A percentile compares a stretch with the other conserved stretches of the same genome.
These are phyloP conservation scores for Drosophila paucipuncta DNA, from an alignment of 2,888 invertebrate species.

Conservation along the genomic window DNA sequence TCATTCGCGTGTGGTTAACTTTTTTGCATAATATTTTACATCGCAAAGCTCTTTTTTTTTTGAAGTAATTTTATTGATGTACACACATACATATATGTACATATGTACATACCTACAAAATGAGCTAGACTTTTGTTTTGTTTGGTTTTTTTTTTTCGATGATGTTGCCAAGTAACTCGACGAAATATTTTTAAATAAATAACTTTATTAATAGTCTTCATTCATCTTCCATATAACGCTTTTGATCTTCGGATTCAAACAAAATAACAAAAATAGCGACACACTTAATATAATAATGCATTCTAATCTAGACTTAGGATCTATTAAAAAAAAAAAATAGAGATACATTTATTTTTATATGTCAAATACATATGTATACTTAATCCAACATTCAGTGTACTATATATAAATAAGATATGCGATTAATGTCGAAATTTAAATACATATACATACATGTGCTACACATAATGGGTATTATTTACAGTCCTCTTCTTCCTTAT, in stretches of 20 bases:
- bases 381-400: slow-evolving; percentile 2
- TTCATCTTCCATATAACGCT: slow-evolving; percentile 23
- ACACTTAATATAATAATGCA: slow-evolving; percentile 17
- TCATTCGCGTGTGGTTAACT: slow-evolving; percentile 47
- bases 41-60: slow-evolving; percentile 1
- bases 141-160: not conserved
- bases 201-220: slow-evolving; percentile 74
- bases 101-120: not conserved
- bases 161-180: not conserved
- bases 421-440: slow-evolving; percentile 8
- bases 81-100: not conserved
- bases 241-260: slow-evolving; percentile 41
- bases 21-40: slow-evolving; percentile 30
- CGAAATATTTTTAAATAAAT: slow-evolving; percentile 59
- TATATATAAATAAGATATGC: slow-evolving; percentile 12
- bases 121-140: not conserved
- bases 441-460: slow-evolving; percentile 12
- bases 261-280: slow-evolving; percentile 53
- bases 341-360: not conserved
- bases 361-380: not conserved
- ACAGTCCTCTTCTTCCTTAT: slow-evolving; percentile 45
- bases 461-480: slow-evolving; percentile 36
- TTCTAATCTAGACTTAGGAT: slow-evolving; percentile 42
- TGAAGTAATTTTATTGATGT: slow-evolving; percentile 4
- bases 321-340: slow-evolving; percentile 28